Evolutionary conservation across 1,140 invertebrate species (phyloP), one percentile per base, ranked within the genome.

Genomic region (Saccostrea cuccullata): DNA sequence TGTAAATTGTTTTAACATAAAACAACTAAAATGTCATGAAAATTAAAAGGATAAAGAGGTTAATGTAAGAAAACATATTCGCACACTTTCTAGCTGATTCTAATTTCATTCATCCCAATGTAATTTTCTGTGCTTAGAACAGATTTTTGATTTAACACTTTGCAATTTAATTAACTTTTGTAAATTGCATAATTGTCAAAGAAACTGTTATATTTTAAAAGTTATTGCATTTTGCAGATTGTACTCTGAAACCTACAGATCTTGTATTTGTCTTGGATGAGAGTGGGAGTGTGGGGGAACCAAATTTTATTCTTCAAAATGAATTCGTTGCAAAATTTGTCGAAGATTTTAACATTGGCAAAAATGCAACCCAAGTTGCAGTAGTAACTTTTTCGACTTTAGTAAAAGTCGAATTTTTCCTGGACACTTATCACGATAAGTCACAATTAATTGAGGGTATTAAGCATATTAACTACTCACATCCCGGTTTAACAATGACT

Each of bases 321-420:
- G 30, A 67, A n/a, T 86, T 86, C 60, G 85, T 86, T 55, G 85
- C 60, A n/a, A 55, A 70, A 9, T 47, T 86, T 73, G 85, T 67
- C 0, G 58, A 70, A 70, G 36, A 8, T 11, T 86, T 86, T 23
- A 13, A 60, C n/a, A 86, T 86, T 12, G 85, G 85, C 2, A 36
- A 13, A 55, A 70, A 20, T 20, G 40, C 26, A n/a, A 67, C 64
- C 13, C 85, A 86, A n/a, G 64, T 86, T 6, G 85, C 58, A n/a
- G 30, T 73, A 23, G 6, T 67, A 17, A 55, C 85, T 3, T 86
- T 86, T 86, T 86, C 85, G 23, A 55, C 26, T 20, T 11, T 2
- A 11, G 12, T 73, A 11, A 26, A 73, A 55, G 17, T 17, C 17
- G 36, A 70, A 15, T 86, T 86, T 73, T 55, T 56, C 12, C n/a